Percentiles rank a stretch among this genome's conserved stretches.
Evolutionary conservation across 2,888 invertebrate genomes (phyloP).

Genomic region (Serripes groenlandicus): DNA sequence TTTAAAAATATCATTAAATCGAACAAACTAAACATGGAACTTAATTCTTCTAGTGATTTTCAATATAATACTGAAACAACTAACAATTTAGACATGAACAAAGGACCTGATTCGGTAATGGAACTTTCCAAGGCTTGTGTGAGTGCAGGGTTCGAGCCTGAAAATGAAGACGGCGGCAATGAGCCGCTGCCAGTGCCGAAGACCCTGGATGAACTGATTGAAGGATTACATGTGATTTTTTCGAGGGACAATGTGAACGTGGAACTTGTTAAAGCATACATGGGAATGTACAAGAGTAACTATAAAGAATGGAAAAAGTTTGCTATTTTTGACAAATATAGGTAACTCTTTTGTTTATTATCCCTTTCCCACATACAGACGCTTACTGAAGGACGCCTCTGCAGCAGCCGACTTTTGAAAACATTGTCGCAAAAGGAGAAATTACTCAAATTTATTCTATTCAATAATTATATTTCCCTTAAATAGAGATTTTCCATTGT

Average conservation of each 20-base stretch:
- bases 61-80: not conserved
- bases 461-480: too few species aligned
- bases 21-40: not conserved
- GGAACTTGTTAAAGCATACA: slow-evolving; percentile 94
- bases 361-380: not conserved
- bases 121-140: slow-evolving; percentile 11
- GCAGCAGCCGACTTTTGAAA: not conserved
- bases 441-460: too few species aligned
- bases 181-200: slow-evolving; percentile 63
- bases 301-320: slow-evolving; percentile 96
- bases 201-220: slow-evolving; percentile 81
- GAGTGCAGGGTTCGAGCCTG: not conserved
- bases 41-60: not conserved
- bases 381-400: not conserved
- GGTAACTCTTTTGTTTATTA: slow-evolving; percentile 88
- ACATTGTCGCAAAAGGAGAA: not conserved
- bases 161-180: not conserved
- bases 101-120: not conserved
- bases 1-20: not conserved
- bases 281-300: slow-evolving; percentile 94
- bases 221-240: slow-evolving; percentile 92
- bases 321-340: slow-evolving; percentile 96
- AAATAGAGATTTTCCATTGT: too few species aligned
- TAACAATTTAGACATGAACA: not conserved
- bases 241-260: slow-evolving; percentile 94